Evolutionary conservation across 2,113 vertebrate genomes (phyloP).

Genomic region (Penelope pileata): DNA sequence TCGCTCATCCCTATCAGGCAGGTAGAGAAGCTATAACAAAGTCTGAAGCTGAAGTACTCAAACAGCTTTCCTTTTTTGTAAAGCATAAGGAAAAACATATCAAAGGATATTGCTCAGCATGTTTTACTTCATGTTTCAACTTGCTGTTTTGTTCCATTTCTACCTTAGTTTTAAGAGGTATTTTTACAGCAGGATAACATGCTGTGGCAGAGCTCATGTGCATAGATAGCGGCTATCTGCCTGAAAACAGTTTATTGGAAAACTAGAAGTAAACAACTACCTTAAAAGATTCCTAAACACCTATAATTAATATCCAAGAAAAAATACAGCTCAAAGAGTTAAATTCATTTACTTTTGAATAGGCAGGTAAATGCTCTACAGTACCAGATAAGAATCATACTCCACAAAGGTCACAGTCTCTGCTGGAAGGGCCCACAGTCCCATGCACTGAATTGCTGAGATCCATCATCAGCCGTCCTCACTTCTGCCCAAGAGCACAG

Average conservation of each 20-base stretch:
- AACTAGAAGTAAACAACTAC: neutral
- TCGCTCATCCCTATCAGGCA: neutral
- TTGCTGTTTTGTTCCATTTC: constrained; percentile 32
- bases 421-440: neutral
- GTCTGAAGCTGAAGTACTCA: neutral
- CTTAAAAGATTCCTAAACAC: neutral
- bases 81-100: constrained; percentile 18
- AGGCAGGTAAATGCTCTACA: neutral
- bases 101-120: constrained; percentile 37
- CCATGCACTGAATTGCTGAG: neutral
- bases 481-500: neutral
- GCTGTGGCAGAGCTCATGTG: constrained; percentile 17
- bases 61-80: neutral
- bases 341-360: neutral
- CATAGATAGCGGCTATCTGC: neutral
- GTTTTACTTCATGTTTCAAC: constrained; percentile 43
- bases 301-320: neutral
- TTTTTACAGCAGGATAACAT: neutral
- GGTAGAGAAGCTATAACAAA: neutral
- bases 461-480: neutral
- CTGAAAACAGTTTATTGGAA: neutral
- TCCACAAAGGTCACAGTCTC: neutral
- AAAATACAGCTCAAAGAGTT: neutral
- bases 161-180: neutral
- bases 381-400: neutral